Base-by-base conservation (phyloP, 2,888 invertebrate species). In the Hermaeophaga mercurialis region DNA sequence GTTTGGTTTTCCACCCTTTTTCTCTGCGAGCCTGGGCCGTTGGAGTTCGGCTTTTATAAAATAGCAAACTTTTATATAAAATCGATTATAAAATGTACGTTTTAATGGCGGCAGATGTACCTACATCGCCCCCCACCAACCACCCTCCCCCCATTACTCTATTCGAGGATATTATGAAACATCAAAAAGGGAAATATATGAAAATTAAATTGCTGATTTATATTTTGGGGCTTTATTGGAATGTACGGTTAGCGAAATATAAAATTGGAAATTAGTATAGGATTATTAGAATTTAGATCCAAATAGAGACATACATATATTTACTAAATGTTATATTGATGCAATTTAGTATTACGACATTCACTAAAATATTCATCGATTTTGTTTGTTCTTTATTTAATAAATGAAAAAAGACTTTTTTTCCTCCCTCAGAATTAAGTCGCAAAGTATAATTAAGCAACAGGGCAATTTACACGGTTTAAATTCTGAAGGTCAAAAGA, bases 11-110 rank as follows among this genome's bases (percentile, higher is more conserved):
- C 63, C 63, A 64, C 64, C 67, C 67, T 64, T 65, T 64, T 66
- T 64, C 63, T 12, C 39, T 39, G 39, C 19, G 43, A 52, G 52
- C 43, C 52, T 52, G 52, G 62, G 64, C 59, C 54, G 59, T 57
- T 63, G 61, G 24, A 9, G 63, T 62, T 64, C 61, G 62, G 63
- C 65, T 65, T 65, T 65, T 65, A 63, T 63, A 63, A 63, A 63
- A 63, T 63, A 63, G 63, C 65, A 65, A 67, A 68, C 67, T 68
- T 69, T 67, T 68, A 69, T 68, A 66, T 65, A 67, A 67, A 69
- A 67, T 67, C 67, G 67, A 67, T 69, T 67, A 66, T 63, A 65
- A 66, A 65, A 66, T 64, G 66, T 66, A 66, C 62, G 65, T 64
- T 67, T 67, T 68, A 66, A 68, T 68, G 68, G 59, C 50, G 46